Base-by-base conservation (phyloP, 1,140 invertebrate genomes). In the Scylla paramamosain region DNA sequence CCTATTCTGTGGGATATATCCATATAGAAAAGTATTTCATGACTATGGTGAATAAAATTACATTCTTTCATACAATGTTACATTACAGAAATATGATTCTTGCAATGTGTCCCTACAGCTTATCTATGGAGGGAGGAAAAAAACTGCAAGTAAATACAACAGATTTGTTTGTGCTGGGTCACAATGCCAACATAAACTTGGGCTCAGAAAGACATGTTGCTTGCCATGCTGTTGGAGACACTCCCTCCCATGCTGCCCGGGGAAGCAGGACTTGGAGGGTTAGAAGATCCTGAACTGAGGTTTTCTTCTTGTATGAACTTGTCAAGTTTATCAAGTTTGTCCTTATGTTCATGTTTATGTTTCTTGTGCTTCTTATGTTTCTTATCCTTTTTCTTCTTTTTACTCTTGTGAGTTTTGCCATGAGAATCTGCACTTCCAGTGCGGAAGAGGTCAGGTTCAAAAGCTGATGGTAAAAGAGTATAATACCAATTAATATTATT, bases 371-470 rank as follows among this genome's bases (percentile, higher is more conserved):
- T 97, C 96, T 97, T 97, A 96, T 98, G 97, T 95, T 98, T 98
- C 92, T 98, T 97, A 59, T 97, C 97, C 94, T 98, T 97, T 45
- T 98, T 97, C 96, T 97, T 98, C 96, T 98, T 98, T 96, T 98
- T 97, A 96, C 98, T 98, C 96, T 98, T 98, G 96, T 98, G 98
- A 96, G 98, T 98, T 96, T 98, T 91, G 29, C 94, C 94, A 45
- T 95, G 94, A 8, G 94, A 95, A 29, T 95, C 94, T 39, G 94
- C 94, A 92, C 94, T 95, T 14, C 94, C 91, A 45, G 90, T 88
- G 12, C 94, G 94, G 91, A 95, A 95, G 90, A 95, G 87, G 83
- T 95, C 94, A 0, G 94, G 98, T 96, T 98, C 98, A 96, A 98
- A 97, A 96, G 98, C 96, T 95, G 91, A 32, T 77, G 29, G 48